These are phyloP conservation scores for Chloropsis cyanopogon DNA, from an alignment of 2,113 vertebrate genomes.

Conservation along the genomic window DNA sequence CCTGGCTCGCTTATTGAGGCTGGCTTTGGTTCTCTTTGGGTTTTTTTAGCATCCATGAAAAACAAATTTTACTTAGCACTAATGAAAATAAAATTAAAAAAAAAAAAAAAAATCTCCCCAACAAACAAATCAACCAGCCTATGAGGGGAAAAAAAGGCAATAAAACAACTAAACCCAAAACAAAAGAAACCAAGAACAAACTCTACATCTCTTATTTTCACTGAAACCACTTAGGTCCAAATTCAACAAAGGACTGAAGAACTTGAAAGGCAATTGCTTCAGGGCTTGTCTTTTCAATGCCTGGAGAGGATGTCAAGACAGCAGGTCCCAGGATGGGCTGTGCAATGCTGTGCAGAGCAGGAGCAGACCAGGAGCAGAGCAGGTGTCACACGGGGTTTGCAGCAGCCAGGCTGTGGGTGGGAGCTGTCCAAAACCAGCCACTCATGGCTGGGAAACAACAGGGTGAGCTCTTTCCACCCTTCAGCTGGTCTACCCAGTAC, in stretches of 20 bases:
- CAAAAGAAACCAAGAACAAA: not conserved
- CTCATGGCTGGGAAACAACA: accelerated
- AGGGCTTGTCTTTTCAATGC: not conserved
- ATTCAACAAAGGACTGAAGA: not conserved
- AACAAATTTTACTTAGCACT: not conserved
- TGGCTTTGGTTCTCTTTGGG: not conserved
- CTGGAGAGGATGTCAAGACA: not conserved
- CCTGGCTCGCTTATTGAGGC: not conserved
- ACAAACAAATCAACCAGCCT: not conserved
- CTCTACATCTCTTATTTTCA: not conserved
- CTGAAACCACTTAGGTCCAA: not conserved
- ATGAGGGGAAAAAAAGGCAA: not conserved
- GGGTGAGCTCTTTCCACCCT: accelerated
- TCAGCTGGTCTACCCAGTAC: not conserved
- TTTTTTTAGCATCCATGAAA: not conserved
- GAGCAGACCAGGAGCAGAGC: not conserved
- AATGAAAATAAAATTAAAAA: not conserved
- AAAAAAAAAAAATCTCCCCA: not conserved
- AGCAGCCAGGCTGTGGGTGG: not conserved
- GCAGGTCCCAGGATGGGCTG: not conserved
- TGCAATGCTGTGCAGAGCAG: not conserved
- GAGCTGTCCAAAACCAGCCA: accelerated
- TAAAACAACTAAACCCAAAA: not conserved
- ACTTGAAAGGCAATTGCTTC: not conserved
- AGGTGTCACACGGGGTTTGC: accelerated